Conservation (phyloP, 2,888 invertebrate species). For the Andrena chrysosceles region DNA sequence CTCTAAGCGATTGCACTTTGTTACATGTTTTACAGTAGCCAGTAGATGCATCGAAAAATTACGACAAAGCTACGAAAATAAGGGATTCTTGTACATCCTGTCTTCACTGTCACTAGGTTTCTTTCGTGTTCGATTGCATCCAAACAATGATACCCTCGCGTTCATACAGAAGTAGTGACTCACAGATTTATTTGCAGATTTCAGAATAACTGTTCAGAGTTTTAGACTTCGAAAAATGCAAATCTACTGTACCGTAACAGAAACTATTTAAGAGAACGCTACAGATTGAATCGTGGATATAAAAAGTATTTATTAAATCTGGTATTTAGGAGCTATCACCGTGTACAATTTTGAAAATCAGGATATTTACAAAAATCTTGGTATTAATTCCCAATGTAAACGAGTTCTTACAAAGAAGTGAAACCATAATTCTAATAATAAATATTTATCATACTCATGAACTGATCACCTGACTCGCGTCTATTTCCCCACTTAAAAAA, state of each 20-base stretch:
- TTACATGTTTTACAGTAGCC: background rate
- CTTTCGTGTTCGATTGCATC: background rate
- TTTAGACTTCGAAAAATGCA: background rate
- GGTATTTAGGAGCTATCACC: background rate
- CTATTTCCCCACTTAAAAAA: background rate
- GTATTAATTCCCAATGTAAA: background rate
- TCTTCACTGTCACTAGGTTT: background rate
- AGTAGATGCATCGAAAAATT: background rate
- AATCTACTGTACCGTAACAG: background rate
- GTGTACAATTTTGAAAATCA: background rate
- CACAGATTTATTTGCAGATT: background rate
- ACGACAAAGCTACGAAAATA: background rate
- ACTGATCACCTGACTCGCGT: background rate
- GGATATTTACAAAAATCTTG: background rate
- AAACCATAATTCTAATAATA: background rate
- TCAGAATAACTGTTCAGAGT: background rate
- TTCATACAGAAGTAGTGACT: background rate
- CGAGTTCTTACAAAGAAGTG: background rate
- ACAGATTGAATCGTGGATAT: no score
- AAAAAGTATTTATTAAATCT: background rate
- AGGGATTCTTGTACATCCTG: background rate
- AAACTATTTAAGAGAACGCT: no score
- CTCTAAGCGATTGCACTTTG: background rate
- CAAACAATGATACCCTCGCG: background rate
- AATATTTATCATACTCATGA: background rate